A percentile compares a stretch with the other conserved stretches of the same genome.
phyloP scores from a whole-genome alignment of 2,113 vertebrate genomes.

The Zapus hudsonius region DNA sequence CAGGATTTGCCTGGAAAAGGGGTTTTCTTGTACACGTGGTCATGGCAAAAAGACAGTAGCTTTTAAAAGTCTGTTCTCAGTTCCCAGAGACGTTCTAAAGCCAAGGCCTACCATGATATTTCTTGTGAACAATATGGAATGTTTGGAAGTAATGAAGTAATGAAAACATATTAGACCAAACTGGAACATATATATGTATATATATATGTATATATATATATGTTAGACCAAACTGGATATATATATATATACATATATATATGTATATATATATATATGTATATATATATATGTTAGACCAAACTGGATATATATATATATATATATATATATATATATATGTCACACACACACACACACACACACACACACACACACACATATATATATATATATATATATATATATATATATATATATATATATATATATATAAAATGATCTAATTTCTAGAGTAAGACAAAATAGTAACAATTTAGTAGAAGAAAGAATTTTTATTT shows the following conservation, averaged over 20 bases:
- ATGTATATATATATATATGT: no score
- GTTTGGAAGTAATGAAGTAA: neutral
- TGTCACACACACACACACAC: no score
- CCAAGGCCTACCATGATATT: neutral
- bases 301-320: no score
- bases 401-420: no score
- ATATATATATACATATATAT: no score
- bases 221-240: no score
- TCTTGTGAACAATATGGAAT: neutral
- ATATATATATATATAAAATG: neutral
- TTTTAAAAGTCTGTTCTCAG: neutral
- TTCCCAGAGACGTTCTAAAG: neutral
- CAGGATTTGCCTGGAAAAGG: constrained; percentile 38
- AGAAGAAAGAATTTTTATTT: neutral
- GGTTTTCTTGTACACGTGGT: neutral
- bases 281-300: no score
- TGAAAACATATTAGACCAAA: neutral
- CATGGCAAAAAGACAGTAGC: neutral
- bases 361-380: no score
- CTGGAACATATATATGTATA: no score
- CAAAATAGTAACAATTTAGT: neutral
- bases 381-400: no score
- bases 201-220: no score
- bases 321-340: no score
- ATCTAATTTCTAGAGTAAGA: constrained; percentile 6